Evolutionary conservation across 1,140 invertebrate genomes (phyloP).

Genomic region (Leguminivora glycinivorella): DNA sequence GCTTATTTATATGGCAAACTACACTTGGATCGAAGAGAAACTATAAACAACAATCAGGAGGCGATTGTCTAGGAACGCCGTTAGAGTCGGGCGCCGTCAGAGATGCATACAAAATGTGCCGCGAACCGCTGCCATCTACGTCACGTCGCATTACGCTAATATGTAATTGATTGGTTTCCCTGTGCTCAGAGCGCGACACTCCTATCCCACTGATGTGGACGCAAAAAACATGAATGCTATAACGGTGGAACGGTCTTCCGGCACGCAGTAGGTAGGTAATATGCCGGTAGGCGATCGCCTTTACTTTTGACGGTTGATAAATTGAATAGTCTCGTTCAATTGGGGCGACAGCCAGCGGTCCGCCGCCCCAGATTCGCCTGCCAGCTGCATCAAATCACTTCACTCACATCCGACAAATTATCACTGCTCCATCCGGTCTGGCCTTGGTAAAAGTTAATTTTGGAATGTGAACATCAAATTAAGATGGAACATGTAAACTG

Average conservation of each 20-base stretch:
- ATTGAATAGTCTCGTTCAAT: constrained; percentile 50
- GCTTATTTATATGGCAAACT: constrained; percentile 25
- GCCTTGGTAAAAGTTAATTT: constrained; percentile 37
- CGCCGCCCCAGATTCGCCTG: constrained; percentile 41
- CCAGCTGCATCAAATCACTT: constrained; percentile 34
- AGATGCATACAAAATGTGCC: constrained; percentile 55
- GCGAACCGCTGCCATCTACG: constrained; percentile 58
- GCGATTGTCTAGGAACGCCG: constrained; percentile 54
- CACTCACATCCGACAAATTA: constrained; percentile 31
- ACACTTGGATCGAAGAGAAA: constrained; percentile 18
- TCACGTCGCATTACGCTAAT: constrained; percentile 74
- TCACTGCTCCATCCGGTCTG: constrained; percentile 37
- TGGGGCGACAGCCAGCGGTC: constrained; percentile 40
- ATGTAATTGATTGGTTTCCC: constrained; percentile 75
- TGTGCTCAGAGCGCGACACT: constrained; percentile 52
- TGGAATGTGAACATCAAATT: constrained; percentile 41
- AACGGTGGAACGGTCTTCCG: constrained; percentile 64
- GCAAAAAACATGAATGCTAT: constrained; percentile 74
- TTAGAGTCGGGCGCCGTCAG: constrained; percentile 49
- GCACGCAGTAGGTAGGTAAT: constrained; percentile 42
- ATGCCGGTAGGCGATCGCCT: constrained; percentile 34
- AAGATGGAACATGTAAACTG: constrained; percentile 44
- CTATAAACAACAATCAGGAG: constrained; percentile 57
- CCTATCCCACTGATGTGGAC: constrained; percentile 66
- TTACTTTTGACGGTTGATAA: constrained; percentile 46